A percentile compares a stretch with the other conserved stretches of the same genome.
Evolutionary conservation across 2,113 vertebrate genomes (phyloP).

Genomic region (Tyto alba): DNA sequence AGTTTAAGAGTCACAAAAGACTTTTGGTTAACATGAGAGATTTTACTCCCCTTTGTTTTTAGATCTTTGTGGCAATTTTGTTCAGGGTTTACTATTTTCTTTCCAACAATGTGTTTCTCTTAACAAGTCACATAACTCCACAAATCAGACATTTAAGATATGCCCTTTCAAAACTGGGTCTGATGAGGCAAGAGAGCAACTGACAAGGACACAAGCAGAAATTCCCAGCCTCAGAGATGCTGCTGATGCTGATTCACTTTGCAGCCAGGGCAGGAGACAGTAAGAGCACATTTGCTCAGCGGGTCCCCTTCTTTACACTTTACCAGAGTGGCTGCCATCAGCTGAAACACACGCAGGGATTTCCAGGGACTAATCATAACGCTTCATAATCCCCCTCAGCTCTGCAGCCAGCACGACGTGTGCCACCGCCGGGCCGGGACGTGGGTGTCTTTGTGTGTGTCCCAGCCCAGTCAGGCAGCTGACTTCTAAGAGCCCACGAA

Average conservation of each 20-base stretch:
- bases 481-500: neutral
- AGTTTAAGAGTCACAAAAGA: neutral
- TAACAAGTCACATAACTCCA: neutral
- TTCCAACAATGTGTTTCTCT: neutral
- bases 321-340: neutral
- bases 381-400: neutral
- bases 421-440: neutral
- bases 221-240: neutral
- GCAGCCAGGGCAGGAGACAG: neutral
- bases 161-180: neutral
- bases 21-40: fast-evolving
- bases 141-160: neutral
- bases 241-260: neutral
- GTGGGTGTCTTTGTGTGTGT: neutral
- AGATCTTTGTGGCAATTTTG: neutral
- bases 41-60: neutral
- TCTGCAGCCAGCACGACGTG: neutral
- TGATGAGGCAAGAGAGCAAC: neutral
- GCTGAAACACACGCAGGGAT: neutral
- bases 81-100: neutral
- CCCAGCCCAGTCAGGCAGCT: neutral
- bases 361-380: neutral
- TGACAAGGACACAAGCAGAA: neutral
- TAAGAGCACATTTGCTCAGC: neutral
- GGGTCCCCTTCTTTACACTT: neutral